Base-by-base conservation (phyloP, 2,113 vertebrate species). In the Pseudorectes ferrugineus region DNA sequence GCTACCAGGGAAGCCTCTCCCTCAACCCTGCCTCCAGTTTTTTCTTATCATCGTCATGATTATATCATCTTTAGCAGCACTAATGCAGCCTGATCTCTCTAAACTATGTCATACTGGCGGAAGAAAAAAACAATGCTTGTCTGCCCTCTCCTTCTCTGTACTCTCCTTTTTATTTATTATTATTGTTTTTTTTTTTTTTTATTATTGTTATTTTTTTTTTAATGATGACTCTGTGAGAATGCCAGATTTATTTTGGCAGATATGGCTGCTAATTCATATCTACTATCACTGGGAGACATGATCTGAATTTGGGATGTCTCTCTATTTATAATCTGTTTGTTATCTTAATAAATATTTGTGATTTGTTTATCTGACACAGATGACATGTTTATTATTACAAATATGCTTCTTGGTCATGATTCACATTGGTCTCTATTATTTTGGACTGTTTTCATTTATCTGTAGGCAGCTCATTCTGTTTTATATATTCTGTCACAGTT, bases 301-400 rank as follows among this genome's bases (percentile, higher is more conserved):
- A 89, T 91, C 52, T 91, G 92, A 89, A 91, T 96, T 95, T 88
- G 59, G 31, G 66, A 91, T 94, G 63, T 63, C 67, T 96, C 71
- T 63, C 72, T 58, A 73, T 78, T 82, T 93, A 86, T 89, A 86
- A 94, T 89, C 63, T 49, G 36, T 84, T 92, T 88, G 68, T 85
- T 94, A 80, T 87, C 80, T 81, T 85, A 94, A 92, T 91, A 96
- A 95, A 88, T 93, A 92, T 86, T 96, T 91, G 90, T 93, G 78
- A 92, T 76, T 88, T 94, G 71, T 89, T 95, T 93, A 75, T 92
- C 77, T 95, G 96, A 95, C 78, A 91, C n/a, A 35, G 73, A 88
- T 93, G 92, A 96, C 74, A 84, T 76, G 59, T 88, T 95, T 96
- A 94, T 94, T 94, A 85, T 94, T 90, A 94, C 77, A 92, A 95